Evolutionary conservation across 2,888 invertebrate genomes (phyloP).

Genomic region (Pollenia amentaria): DNA sequence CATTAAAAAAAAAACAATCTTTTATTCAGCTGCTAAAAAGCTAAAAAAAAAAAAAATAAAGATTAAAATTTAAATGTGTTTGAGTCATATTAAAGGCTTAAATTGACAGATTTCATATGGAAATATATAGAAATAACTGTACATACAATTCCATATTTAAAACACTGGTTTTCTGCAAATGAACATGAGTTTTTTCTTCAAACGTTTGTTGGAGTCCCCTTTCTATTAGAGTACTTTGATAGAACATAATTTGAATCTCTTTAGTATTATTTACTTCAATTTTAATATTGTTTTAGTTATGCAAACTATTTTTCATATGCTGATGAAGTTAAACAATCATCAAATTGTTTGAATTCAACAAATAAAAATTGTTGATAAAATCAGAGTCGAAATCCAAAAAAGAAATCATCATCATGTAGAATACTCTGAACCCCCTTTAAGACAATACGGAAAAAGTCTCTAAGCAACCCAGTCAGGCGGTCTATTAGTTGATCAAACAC

Average conservation of each 20-base stretch:
- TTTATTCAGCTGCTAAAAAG: not conserved
- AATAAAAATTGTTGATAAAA: not conserved
- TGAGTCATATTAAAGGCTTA: constrained; percentile 54
- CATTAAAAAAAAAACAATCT: not conserved
- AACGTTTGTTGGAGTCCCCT: not conserved
- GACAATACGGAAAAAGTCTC: not conserved
- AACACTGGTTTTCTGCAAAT: not conserved
- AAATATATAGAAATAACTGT: constrained; percentile 3
- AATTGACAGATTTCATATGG: constrained; percentile 43
- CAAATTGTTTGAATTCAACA: constrained; percentile 15
- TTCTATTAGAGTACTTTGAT: not conserved
- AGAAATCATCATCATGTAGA: not conserved
- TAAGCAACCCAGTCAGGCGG: not conserved
- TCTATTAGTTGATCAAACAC: not conserved
- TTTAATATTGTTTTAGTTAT: constrained; percentile 8
- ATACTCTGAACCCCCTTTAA: not conserved
- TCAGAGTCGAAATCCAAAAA: not conserved
- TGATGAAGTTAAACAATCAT: not conserved
- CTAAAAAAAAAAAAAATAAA: not conserved
- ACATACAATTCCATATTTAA: not conserved
- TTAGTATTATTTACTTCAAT: not conserved
- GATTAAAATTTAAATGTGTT: constrained; percentile 21
- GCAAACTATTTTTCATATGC: constrained; percentile 15
- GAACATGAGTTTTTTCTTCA: constrained; percentile 18
- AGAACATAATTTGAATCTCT: not conserved